Conservation (phyloP, 2,888 invertebrate genomes). For the Stenotaenia linearis region DNA sequence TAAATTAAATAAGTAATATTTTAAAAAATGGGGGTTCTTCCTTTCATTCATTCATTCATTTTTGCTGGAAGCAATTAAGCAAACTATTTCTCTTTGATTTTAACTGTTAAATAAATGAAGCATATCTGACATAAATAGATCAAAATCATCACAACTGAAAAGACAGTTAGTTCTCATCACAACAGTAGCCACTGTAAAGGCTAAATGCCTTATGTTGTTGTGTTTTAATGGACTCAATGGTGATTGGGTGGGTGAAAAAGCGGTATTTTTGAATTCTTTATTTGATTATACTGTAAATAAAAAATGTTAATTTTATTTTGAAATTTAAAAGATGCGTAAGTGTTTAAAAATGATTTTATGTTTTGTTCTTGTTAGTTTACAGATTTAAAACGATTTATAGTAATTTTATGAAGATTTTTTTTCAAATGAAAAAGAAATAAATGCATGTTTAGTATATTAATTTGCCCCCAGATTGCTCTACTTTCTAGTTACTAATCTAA, state of each 20-base stretch:
- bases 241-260: not conserved
- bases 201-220: not conserved
- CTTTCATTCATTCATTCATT: not conserved
- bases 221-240: not conserved
- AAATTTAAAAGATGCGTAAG: too few species aligned
- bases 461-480: too few species aligned
- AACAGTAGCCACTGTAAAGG: not conserved
- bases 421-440: too few species aligned
- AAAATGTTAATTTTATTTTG: too few species aligned
- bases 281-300: not conserved
- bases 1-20: not conserved
- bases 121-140: not conserved
- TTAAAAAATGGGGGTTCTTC: not conserved
- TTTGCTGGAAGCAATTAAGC: not conserved
- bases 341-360: too few species aligned
- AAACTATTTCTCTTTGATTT: not conserved
- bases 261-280: not conserved
- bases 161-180: not conserved
- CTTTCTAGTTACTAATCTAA: too few species aligned
- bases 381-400: too few species aligned
- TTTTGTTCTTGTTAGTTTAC: too few species aligned
- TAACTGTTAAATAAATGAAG: not conserved
- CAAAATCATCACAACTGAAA: not conserved
- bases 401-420: too few species aligned
- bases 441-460: too few species aligned